phyloP scores from a whole-genome alignment of 2,113 vertebrate species.

The Mionectes macconnelli region DNA sequence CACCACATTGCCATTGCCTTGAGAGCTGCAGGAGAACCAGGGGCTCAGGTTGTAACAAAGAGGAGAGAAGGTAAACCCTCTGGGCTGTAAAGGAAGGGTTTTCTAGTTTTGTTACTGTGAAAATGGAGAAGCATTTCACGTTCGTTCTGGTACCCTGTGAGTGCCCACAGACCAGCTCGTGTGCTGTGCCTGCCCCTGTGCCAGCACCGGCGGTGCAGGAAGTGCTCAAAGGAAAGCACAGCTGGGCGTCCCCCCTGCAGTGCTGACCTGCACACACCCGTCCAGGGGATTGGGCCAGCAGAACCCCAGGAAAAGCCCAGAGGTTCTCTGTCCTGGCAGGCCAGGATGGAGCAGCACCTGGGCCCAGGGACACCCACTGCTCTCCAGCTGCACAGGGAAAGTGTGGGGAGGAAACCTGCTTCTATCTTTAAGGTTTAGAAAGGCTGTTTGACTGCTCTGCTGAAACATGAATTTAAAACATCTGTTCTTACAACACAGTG shows the following conservation, averaged over 20 bases:
- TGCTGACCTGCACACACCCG: accelerated
- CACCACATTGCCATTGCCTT: no score
- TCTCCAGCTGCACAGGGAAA: background rate
- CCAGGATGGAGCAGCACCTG: background rate
- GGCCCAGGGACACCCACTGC: background rate
- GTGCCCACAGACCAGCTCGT: background rate
- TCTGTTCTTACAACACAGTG: background rate
- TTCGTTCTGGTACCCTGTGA: background rate
- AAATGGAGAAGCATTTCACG: background rate
- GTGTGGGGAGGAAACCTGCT: background rate
- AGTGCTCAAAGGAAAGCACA: accelerated
- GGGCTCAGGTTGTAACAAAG: background rate
- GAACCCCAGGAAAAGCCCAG: accelerated
- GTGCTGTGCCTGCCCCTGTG: accelerated
- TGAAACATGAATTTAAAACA: constrained; percentile 4
- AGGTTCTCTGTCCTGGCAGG: background rate
- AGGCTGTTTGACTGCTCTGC: background rate
- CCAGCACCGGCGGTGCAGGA: accelerated
- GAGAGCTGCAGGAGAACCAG: background rate
- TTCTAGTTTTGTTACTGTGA: background rate
- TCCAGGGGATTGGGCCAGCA: background rate
- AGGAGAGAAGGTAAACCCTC: background rate
- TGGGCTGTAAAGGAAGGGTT: background rate
- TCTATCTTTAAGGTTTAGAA: background rate
- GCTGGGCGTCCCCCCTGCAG: background rate